Conservation (phyloP, 1,140 invertebrate species). For the Drosophila bifasciata region DNA sequence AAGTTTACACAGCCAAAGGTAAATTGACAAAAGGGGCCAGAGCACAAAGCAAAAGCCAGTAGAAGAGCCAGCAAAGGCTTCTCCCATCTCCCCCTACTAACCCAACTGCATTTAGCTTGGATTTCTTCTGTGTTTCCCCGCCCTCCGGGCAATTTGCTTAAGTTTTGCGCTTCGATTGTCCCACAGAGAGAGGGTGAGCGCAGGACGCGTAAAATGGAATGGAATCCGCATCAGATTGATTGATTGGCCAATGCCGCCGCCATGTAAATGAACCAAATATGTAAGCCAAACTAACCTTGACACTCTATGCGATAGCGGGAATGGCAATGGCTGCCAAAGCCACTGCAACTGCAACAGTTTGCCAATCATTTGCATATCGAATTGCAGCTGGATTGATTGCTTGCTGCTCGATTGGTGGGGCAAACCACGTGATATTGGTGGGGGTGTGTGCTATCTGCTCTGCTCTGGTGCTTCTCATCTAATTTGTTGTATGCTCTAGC, state of each 20-base stretch:
- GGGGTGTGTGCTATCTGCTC: too few species aligned
- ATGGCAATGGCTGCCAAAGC: neutral
- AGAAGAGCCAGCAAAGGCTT: constrained; percentile 16
- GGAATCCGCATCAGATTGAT: constrained; percentile 3
- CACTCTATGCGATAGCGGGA: constrained; percentile 13
- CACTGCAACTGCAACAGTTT: constrained; percentile 58
- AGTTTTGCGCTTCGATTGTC: constrained; percentile 37
- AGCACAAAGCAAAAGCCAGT: constrained; percentile 17
- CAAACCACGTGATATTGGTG: constrained; percentile 1
- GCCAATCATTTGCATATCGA: constrained; percentile 72
- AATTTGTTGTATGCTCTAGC: neutral
- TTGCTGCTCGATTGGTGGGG: constrained; percentile 49
- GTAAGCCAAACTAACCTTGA: constrained; percentile 65
- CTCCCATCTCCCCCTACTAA: constrained; percentile 45
- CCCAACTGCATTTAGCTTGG: constrained; percentile 50
- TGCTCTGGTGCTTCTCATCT: too few species aligned
- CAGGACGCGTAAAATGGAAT: too few species aligned
- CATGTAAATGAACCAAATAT: constrained; percentile 53
- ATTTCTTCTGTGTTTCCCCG: constrained; percentile 20
- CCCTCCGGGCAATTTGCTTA: constrained; percentile 38
- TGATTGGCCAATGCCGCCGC: constrained; percentile 2
- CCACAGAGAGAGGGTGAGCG: neutral
- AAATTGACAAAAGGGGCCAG: constrained; percentile 65
- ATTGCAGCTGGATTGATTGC: constrained; percentile 62
- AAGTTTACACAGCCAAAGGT: constrained; percentile 74